phyloP scores from a whole-genome alignment of 2,797 vertebrate species.

The Phrynocephalus vlangalii region DNA sequence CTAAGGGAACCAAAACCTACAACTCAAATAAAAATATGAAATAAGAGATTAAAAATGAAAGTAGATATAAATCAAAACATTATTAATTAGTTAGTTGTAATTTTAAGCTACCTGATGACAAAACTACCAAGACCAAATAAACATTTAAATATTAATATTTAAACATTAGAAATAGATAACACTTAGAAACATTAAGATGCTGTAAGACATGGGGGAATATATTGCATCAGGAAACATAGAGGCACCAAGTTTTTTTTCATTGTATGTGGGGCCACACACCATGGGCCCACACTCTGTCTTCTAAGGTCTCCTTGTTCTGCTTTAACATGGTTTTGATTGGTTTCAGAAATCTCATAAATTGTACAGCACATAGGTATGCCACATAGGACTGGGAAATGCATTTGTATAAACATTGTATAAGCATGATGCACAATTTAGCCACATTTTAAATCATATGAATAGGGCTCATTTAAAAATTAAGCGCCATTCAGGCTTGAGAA shows the following conservation, averaged over 20 bases:
- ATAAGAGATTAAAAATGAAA: neutral
- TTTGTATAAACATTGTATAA: neutral
- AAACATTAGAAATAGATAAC: too few relatives aligned
- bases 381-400: neutral
- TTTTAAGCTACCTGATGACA: too few relatives aligned
- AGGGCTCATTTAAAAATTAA: neutral
- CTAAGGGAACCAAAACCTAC: neutral
- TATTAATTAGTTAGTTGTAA: too few relatives aligned
- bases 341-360: neutral
- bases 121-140: too few relatives aligned
- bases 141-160: too few relatives aligned
- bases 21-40: neutral
- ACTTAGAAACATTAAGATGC: too few relatives aligned
- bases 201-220: neutral
- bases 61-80: too few relatives aligned
- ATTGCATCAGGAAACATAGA: neutral
- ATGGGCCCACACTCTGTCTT: neutral
- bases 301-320: neutral
- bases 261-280: too few relatives aligned
- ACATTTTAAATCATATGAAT: neutral
- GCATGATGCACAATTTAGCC: neutral
- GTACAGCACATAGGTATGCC: neutral
- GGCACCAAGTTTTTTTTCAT: neutral
- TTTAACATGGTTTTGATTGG: neutral
- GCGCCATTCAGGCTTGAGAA: too few relatives aligned